These are phyloP conservation scores for Brachylomia viminalis DNA, from an alignment of 2,888 invertebrate species.

Conservation along the genomic window DNA sequence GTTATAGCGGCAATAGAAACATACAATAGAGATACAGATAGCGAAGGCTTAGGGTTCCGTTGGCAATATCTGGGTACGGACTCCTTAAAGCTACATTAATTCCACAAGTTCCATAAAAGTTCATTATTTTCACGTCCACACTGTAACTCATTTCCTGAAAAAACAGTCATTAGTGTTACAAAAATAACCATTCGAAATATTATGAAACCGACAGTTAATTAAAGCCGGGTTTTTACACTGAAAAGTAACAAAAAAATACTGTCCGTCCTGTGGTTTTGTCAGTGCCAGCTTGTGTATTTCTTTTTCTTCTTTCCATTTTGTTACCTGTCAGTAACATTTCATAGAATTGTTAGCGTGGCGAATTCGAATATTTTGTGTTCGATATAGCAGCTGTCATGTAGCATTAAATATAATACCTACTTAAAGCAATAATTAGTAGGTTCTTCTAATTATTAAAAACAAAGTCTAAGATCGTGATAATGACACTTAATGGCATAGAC, in stretches of 20 bases:
- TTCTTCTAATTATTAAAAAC: too few species aligned
- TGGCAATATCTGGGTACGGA: too few species aligned
- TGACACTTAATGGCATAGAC: too few species aligned
- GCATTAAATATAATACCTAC: too few species aligned
- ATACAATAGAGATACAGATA: too few species aligned
- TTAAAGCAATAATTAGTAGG: too few species aligned
- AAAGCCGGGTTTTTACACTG: slow-evolving; percentile 11
- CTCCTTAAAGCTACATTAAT: neutral
- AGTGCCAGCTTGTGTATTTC: slow-evolving; percentile 6
- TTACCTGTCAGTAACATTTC: slow-evolving; percentile 14
- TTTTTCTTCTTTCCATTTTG: neutral
- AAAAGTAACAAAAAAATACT: slow-evolving; percentile 8
- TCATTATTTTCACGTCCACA: neutral
- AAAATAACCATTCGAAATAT: slow-evolving; percentile 35
- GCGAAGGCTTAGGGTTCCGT: too few species aligned
- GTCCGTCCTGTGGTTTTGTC: slow-evolving; percentile 20
- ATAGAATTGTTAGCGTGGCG: neutral
- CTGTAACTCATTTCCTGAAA: neutral
- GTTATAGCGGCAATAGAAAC: too few species aligned
- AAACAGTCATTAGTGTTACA: slow-evolving; percentile 10
- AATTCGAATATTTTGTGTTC: neutral
- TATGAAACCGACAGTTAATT: slow-evolving; percentile 38
- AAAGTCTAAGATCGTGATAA: too few species aligned
- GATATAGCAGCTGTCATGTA: too few species aligned
- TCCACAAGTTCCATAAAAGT: neutral